Percentiles rank a stretch among this genome's conserved stretches.
Conservation (phyloP, 2,113 vertebrate species). For the Myrmecophaga tridactyla region DNA sequence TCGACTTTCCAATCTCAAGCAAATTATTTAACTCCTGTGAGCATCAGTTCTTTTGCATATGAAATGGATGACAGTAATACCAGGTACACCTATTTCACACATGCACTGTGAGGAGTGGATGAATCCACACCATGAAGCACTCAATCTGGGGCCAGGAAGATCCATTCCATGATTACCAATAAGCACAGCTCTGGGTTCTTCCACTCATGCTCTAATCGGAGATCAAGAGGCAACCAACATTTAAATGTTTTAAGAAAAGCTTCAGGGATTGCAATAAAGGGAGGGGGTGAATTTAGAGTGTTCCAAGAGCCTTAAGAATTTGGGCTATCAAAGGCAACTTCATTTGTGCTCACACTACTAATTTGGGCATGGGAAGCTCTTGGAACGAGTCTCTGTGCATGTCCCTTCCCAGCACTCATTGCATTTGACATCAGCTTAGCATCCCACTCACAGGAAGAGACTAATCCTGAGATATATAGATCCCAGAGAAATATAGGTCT, state of each 20-base stretch:
- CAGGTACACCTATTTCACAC: not conserved
- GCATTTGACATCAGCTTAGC: not conserved
- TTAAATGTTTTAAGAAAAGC: not conserved
- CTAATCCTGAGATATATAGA: no score
- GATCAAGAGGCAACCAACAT: not conserved
- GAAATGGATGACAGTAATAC: not conserved
- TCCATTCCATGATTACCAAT: no score
- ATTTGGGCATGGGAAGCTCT: not conserved
- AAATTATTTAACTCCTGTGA: not conserved
- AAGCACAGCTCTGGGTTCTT: not conserved
- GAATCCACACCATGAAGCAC: not conserved
- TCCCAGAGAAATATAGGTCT: not conserved
- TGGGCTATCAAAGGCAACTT: not conserved
- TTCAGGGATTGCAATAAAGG: not conserved
- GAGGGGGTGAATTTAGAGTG: not conserved
- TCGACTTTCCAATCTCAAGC: not conserved
- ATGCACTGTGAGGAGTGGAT: not conserved
- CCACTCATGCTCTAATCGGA: not conserved
- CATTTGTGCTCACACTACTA: not conserved
- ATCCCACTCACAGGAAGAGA: rapidly evolving
- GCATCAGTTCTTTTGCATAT: not conserved
- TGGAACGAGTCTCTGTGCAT: not conserved
- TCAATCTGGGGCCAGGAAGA: no score
- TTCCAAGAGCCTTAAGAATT: not conserved
- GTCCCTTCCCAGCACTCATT: not conserved